Percentiles rank a stretch among this genome's conserved stretches.
Evolutionary conservation across 2,113 vertebrate species (phyloP).

Genomic region (Muntiacus reevesi): DNA sequence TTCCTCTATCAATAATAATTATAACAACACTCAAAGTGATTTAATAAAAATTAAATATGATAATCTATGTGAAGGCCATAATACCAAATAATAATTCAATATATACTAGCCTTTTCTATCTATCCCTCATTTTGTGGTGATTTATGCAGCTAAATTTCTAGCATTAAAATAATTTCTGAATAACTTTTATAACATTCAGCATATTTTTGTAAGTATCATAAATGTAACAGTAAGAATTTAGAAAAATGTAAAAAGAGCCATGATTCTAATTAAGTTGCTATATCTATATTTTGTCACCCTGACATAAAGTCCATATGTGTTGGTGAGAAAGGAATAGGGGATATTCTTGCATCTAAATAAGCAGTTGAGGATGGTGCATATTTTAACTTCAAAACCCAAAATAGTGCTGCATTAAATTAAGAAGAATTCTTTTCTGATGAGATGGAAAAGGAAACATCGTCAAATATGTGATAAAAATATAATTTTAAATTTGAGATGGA

Average conservation of each 20-base stretch:
- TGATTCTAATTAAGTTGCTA: background rate
- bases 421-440: constrained; percentile 5
- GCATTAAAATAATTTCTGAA: background rate
- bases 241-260: background rate
- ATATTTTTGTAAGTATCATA: background rate
- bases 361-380: background rate
- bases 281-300: background rate
- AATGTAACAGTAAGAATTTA: background rate
- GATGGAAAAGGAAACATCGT: background rate
- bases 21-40: background rate
- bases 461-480: background rate
- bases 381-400: background rate
- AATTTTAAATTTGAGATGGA: background rate
- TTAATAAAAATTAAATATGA: background rate
- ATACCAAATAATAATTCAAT: background rate
- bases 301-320: background rate
- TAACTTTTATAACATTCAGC: background rate
- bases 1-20: background rate
- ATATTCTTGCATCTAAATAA: background rate
- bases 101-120: background rate
- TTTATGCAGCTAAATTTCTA: background rate
- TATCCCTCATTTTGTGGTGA: background rate
- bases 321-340: background rate
- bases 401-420: background rate
- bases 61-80: background rate